A percentile compares a stretch with the other conserved stretches of the same genome.
These are phyloP conservation scores for Uria lomvia DNA, from an alignment of 2,113 vertebrate genomes.

Conservation along the genomic window DNA sequence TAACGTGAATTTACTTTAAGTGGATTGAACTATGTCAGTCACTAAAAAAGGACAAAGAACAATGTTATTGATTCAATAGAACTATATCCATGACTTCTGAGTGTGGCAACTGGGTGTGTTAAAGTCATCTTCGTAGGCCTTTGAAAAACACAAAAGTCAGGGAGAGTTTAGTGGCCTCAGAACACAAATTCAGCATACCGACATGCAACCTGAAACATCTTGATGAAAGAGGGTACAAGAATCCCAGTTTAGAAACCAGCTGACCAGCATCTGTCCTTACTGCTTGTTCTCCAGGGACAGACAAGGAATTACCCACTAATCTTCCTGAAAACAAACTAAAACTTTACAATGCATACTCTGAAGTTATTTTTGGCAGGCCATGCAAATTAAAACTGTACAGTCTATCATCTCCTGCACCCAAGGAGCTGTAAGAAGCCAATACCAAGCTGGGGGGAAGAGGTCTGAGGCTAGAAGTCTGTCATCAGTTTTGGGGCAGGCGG, in stretches of 20 bases:
- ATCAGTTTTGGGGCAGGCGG: not conserved
- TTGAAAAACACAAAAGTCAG: not conserved
- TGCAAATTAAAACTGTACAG: not conserved
- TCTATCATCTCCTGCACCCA: not conserved
- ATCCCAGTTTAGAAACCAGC: not conserved
- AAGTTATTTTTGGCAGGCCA: slow-evolving; percentile 2
- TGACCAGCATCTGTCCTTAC: not conserved
- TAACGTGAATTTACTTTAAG: not conserved
- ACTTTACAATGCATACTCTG: not conserved
- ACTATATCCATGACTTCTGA: not conserved
- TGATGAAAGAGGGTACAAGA: not conserved
- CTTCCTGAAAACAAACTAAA: not conserved
- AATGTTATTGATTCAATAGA: not conserved
- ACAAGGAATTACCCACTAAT: not conserved
- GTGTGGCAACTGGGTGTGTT: not conserved
- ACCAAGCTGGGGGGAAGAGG: not conserved
- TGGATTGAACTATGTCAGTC: not conserved
- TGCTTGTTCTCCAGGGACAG: not conserved
- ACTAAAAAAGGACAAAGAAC: not conserved
- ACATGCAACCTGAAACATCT: not conserved
- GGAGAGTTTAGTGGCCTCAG: not conserved
- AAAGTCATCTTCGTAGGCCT: not conserved
- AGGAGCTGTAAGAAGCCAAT: not conserved
- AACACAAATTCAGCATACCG: not conserved
- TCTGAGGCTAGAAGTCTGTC: not conserved